These are phyloP conservation scores for Varanus komodoensis DNA, from an alignment of 2,113 vertebrate genomes.

Conservation along the genomic window DNA sequence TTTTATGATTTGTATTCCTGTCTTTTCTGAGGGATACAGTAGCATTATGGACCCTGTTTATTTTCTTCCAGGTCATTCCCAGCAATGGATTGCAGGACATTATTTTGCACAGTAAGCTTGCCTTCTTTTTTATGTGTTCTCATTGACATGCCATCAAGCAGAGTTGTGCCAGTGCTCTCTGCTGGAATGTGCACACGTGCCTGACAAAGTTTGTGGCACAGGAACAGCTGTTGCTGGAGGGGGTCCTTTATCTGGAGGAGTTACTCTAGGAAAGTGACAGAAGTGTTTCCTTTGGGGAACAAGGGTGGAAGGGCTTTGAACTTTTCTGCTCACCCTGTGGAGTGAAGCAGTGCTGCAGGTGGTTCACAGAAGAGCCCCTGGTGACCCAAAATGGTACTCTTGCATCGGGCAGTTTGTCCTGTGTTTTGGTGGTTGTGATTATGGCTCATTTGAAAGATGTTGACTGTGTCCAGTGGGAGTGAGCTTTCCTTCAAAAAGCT, in stretches of 20 bases:
- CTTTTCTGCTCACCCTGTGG: constrained; percentile 41
- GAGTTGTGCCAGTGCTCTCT: neutral
- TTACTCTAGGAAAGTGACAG: constrained; percentile 40
- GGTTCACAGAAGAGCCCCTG: constrained; percentile 20
- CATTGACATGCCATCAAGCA: neutral
- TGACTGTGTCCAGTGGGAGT: constrained; percentile 5
- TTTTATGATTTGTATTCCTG: neutral
- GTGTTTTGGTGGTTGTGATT: constrained; percentile 1
- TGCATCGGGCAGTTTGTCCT: constrained; percentile 11
- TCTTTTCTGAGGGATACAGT: neutral
- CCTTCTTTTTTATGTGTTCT: neutral
- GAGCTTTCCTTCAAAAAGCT: constrained; percentile 40
- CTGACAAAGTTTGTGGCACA: neutral
- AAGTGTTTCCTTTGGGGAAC: constrained; percentile 44
- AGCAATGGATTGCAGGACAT: neutral
- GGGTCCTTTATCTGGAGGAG: constrained; percentile 27
- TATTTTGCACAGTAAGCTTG: neutral
- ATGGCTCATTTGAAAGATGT: neutral
- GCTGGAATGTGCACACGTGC: neutral
- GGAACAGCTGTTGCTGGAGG: constrained; percentile 6
- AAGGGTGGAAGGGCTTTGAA: constrained; percentile 32
- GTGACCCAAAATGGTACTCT: constrained; percentile 11
- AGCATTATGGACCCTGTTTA: neutral
- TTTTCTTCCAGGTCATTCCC: neutral
- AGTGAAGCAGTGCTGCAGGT: constrained; percentile 35